Base-by-base conservation (phyloP, 1,140 invertebrate genomes). In the Drosophila kohkoa region DNA sequence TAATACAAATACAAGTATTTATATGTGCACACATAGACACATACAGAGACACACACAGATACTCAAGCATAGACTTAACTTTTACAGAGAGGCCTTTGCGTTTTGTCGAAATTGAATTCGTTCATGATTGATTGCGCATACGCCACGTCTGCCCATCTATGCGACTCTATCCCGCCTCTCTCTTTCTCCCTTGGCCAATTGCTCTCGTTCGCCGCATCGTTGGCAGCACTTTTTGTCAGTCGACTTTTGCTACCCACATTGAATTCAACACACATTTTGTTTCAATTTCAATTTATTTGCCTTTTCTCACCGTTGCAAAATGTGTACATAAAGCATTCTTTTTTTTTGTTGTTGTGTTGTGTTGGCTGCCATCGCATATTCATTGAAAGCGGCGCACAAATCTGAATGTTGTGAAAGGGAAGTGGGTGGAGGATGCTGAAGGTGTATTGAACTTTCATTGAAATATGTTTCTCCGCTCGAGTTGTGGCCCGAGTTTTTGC, bases 71-170 rank as follows among this genome's bases (percentile, higher is more conserved):
- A 28, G 16, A 51, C 54, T 70, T 41, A 55, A 66, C 60, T 71
- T 35, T 57, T 57, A 60, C 49, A 28, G 59, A 6, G 43, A 51
- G 49, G 32, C 15, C 68, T 65, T 28, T 68, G 55, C 45, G 78
- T 57, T 77, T 77, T 66, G 69, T 80, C 74, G 59, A 89, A 88
- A 88, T 88, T 88, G 85, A 88, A 88, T 88, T 88, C 77, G 85
- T 66, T 79, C 77, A 88, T 88, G 83, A 88, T 88, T 88, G 83
- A 88, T 88, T 88, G 81, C 80, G 81, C 74, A 87, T 72, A 68
- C 77, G 74, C 73, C 73, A 62, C 41, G 57, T 72, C 10, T 51
- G 66, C 72, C 75, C 10, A 28, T 13, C 54, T 11, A 5, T 38
- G 5, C 32, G 1, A 10, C 32, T 32, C n/a, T 30, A 1, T n/a